Evolutionary conservation across 2,113 vertebrate genomes (phyloP).

Genomic region (Mus spicilegus): DNA sequence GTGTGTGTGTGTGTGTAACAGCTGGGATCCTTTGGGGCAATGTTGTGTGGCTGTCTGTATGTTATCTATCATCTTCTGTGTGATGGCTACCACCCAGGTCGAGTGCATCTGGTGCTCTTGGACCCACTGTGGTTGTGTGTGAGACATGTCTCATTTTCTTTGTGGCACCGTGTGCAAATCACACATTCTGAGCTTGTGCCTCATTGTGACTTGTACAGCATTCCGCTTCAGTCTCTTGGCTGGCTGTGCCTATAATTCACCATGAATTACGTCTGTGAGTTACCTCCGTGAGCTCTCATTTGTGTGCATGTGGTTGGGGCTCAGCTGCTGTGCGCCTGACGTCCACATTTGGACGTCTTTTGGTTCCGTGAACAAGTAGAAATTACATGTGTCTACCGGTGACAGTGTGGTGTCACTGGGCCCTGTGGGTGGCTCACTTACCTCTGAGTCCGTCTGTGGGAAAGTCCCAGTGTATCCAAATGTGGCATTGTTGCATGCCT

Average conservation of each 20-base stretch:
- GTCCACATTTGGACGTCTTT: background rate
- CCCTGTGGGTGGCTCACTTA: background rate
- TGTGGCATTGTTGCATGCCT: background rate
- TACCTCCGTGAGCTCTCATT: background rate
- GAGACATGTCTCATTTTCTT: background rate
- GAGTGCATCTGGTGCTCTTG: background rate
- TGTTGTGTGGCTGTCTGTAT: background rate
- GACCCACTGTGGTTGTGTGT: background rate
- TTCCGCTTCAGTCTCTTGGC: background rate
- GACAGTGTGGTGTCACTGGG: background rate
- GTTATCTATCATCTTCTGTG: background rate
- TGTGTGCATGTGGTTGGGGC: background rate
- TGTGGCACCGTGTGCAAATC: background rate
- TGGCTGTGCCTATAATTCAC: background rate
- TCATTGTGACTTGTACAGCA: background rate
- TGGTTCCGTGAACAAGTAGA: background rate
- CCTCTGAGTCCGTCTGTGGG: background rate
- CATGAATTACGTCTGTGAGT: background rate
- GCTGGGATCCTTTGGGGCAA: background rate
- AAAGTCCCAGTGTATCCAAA: background rate
- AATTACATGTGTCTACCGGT: background rate
- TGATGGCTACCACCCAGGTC: background rate
- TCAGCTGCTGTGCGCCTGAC: background rate
- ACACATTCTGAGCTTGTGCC: background rate
- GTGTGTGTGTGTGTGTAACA: background rate